Percentiles rank a stretch among this genome's conserved stretches.
Evolutionary conservation across 92 coral and sea anemone species (phyloP).

Genomic region (Phymanthus crucifer): DNA sequence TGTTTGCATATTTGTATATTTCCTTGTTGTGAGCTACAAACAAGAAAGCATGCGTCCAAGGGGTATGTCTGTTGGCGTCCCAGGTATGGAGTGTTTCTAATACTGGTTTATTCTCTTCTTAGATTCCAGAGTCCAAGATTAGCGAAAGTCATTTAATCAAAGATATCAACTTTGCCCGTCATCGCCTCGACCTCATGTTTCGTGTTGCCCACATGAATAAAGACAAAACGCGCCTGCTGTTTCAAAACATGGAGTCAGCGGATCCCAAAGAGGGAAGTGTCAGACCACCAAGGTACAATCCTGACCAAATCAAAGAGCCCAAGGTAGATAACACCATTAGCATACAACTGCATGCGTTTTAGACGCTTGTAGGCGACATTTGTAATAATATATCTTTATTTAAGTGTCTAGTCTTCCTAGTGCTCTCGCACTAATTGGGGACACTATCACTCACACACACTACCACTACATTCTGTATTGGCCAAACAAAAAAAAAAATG

Average conservation of each 20-base stretch:
- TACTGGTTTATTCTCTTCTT: not conserved
- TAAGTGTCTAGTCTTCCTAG: too few relatives aligned
- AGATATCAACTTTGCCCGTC: slow-evolving; percentile 82
- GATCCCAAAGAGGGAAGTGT: slow-evolving; percentile 66
- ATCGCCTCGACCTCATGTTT: slow-evolving; percentile 92
- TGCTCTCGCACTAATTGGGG: too few relatives aligned
- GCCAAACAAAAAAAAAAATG: too few relatives aligned
- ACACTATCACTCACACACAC: too few relatives aligned
- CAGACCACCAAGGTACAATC: slow-evolving; percentile 63
- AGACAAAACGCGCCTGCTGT: slow-evolving; percentile 87
- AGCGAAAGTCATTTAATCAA: slow-evolving; percentile 89
- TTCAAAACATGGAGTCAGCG: slow-evolving; percentile 72
- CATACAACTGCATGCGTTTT: not conserved
- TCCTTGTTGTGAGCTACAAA: too few relatives aligned
- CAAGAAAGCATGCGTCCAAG: too few relatives aligned
- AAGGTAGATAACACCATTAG: slow-evolving; percentile 19
- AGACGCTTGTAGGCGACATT: not conserved
- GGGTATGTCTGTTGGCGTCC: too few relatives aligned
- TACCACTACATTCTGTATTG: too few relatives aligned
- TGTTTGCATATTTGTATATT: too few relatives aligned
- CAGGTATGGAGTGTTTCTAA: too few relatives aligned
- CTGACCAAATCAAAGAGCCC: slow-evolving; percentile 56
- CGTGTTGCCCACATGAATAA: slow-evolving; percentile 94
- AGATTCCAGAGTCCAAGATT: slow-evolving; percentile 79
- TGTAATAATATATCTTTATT: too few relatives aligned